phyloP scores from a whole-genome alignment of 2,797 vertebrate genomes.

The Heliangelus exortis region DNA sequence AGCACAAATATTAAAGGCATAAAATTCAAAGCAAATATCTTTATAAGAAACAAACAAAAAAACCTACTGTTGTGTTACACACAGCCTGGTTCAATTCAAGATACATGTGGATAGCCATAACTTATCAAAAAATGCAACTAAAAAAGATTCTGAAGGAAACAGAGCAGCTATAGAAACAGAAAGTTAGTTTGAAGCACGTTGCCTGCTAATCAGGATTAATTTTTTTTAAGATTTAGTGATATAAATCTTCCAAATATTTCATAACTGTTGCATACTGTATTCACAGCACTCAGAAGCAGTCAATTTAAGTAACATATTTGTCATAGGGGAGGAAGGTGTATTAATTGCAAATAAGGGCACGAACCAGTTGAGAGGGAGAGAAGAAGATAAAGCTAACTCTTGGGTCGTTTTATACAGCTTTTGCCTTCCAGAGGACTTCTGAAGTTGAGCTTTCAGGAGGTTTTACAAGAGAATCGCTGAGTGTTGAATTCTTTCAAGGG shows the following conservation, averaged over 20 bases:
- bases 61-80: not conserved
- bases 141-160: not conserved
- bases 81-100: not conserved
- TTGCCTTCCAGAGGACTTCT: not conserved
- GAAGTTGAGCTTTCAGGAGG: not conserved
- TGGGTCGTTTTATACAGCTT: not conserved
- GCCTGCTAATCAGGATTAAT: not conserved
- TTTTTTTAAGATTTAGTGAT: not conserved
- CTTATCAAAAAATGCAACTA: not conserved
- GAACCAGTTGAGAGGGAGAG: not conserved
- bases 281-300: not conserved
- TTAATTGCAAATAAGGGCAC: not conserved
- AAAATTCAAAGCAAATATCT: conserved; percentile 25
- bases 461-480: not conserved
- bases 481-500: not conserved
- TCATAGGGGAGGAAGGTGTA: not conserved
- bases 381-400: not conserved
- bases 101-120: not conserved
- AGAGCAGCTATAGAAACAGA: not conserved
- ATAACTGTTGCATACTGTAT: not conserved
- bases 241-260: not conserved
- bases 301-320: not conserved
- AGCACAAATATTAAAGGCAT: conserved; percentile 17
- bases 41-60: not conserved
- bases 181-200: not conserved